Percentiles rank a stretch among this genome's conserved stretches.
Conservation (phyloP, 2,113 vertebrate species). For the Glaucomys volans region DNA sequence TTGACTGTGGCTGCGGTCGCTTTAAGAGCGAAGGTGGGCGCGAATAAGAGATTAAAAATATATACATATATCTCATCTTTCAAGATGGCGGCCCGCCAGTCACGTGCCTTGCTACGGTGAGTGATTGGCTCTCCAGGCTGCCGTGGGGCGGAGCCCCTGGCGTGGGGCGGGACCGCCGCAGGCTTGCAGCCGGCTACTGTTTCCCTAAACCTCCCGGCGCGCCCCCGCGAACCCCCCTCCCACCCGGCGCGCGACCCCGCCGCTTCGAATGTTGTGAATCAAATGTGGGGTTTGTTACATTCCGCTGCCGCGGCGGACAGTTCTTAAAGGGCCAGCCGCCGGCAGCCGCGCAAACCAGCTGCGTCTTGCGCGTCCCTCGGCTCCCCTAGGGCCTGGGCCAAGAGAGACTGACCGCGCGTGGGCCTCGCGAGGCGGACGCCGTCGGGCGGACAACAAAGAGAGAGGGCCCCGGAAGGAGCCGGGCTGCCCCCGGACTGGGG, state of each 20-base stretch:
- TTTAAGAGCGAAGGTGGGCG: slow-evolving; percentile 56
- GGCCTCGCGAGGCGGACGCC: slow-evolving; percentile 47
- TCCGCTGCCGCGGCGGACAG: slow-evolving; percentile 75
- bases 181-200: slow-evolving; percentile 32
- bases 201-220: slow-evolving; percentile 65
- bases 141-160: neutral
- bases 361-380: slow-evolving; percentile 58
- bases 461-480: slow-evolving; percentile 71
- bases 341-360: slow-evolving; percentile 31
- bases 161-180: slow-evolving; percentile 6
- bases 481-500: slow-evolving; percentile 45
- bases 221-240: slow-evolving; percentile 78
- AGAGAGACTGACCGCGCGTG: slow-evolving; percentile 51
- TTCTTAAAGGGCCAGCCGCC: slow-evolving; percentile 85
- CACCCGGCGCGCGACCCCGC: slow-evolving; percentile 84
- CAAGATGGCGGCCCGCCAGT: slow-evolving; percentile 69
- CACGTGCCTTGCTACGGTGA: slow-evolving; percentile 50
- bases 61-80: neutral
- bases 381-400: slow-evolving; percentile 38
- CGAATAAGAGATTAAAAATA: neutral
- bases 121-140: slow-evolving; percentile 43
- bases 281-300: slow-evolving; percentile 82
- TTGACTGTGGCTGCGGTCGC: neutral
- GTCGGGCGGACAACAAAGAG: slow-evolving; percentile 75
- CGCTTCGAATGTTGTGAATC: slow-evolving; percentile 88